These are phyloP conservation scores for Thunnus albacares DNA, from an alignment of 2,797 vertebrate genomes.

Conservation along the genomic window DNA sequence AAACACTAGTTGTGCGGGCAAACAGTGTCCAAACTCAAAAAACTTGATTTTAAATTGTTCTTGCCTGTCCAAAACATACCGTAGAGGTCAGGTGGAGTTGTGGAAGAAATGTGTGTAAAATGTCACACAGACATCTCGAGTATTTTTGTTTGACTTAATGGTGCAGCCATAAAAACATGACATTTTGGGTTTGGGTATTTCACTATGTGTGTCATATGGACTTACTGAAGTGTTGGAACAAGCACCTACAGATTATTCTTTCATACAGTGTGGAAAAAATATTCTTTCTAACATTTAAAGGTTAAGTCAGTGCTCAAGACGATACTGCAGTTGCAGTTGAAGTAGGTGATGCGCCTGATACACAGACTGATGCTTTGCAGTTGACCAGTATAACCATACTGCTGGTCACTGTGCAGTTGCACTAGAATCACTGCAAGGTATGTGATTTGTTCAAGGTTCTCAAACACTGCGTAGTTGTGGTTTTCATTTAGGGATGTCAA, in stretches of 20 bases:
- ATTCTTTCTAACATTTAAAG: not conserved
- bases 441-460: not conserved
- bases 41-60: slow-evolving; percentile 23
- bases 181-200: not conserved
- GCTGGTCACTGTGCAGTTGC: not conserved
- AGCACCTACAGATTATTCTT: not conserved
- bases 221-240: not conserved
- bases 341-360: not conserved
- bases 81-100: slow-evolving; percentile 9
- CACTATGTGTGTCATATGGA: not conserved
- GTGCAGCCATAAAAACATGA: not conserved
- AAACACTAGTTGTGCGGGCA: slow-evolving; percentile 20
- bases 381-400: not conserved
- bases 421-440: not conserved
- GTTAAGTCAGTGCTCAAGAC: not conserved
- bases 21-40: not conserved
- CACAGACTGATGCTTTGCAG: not conserved
- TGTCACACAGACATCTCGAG: not conserved
- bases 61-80: slow-evolving; percentile 22
- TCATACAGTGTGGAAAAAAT: not conserved
- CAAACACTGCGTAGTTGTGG: not conserved
- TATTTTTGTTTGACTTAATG: slow-evolving; percentile 17
- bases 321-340: not conserved
- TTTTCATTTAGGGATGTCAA: not conserved
- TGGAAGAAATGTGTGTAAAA: slow-evolving; percentile 15